These are phyloP conservation scores for Torymus tubicola DNA, from an alignment of 2,888 invertebrate genomes.

Conservation along the genomic window DNA sequence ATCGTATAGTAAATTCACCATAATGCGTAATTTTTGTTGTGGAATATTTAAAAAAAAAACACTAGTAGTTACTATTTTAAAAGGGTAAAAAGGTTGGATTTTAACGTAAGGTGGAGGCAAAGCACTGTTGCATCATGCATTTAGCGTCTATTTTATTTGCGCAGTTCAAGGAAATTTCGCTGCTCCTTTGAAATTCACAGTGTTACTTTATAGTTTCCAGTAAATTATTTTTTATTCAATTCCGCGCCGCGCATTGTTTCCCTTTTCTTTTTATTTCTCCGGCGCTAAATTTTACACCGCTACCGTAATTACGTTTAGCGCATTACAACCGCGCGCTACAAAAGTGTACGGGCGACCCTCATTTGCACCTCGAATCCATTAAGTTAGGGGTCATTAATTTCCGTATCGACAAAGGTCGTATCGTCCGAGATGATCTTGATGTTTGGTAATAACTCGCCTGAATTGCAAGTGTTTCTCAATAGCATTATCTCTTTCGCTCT, in stretches of 20 bases:
- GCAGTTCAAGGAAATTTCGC: background rate
- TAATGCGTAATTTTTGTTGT: too few relatives aligned
- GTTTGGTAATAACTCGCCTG: constrained; percentile 50
- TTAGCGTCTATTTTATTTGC: background rate
- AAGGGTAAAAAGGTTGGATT: too few relatives aligned
- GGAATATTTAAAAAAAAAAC: too few relatives aligned
- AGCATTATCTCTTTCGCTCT: constrained; percentile 20
- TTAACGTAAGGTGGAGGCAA: too few relatives aligned
- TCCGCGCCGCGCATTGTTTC: constrained; percentile 2
- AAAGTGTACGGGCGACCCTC: constrained; percentile 24
- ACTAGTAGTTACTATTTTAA: too few relatives aligned
- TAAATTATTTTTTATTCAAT: constrained; percentile 47
- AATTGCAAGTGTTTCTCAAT: constrained; percentile 50
- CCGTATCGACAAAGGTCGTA: constrained; percentile 54
- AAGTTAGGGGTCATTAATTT: constrained; percentile 57
- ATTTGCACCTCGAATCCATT: constrained; percentile 55
- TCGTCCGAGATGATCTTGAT: constrained; percentile 55
- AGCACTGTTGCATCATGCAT: too few relatives aligned
- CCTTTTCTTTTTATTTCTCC: constrained; percentile 12
- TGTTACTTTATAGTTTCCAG: constrained; percentile 37
- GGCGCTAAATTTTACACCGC: constrained; percentile 41
- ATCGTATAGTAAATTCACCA: too few relatives aligned
- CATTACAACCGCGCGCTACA: constrained; percentile 24
- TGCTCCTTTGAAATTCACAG: too few relatives aligned
- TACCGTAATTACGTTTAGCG: constrained; percentile 36